These are phyloP conservation scores for Bolborhynchus lineola DNA, from an alignment of 2,113 vertebrate genomes.

Conservation along the genomic window DNA sequence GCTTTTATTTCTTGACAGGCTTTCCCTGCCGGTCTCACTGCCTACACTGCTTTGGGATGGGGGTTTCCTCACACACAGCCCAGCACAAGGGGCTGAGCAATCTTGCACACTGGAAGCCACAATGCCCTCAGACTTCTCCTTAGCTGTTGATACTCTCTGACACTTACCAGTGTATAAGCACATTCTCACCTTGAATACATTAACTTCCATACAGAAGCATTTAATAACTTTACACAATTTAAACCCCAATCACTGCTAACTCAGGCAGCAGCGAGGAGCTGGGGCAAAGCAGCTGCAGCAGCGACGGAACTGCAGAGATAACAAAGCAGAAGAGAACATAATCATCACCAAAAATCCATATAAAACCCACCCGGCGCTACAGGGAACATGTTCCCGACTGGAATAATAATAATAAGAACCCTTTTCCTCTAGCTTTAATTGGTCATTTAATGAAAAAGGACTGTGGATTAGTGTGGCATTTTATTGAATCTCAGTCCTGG, in stretches of 20 bases:
- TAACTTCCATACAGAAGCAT: background rate
- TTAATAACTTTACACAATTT: background rate
- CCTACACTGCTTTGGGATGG: background rate
- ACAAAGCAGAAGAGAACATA: background rate
- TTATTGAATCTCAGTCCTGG: slow-evolving; percentile 41
- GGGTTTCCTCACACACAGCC: rapidly evolving
- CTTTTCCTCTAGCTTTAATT: slow-evolving; percentile 52
- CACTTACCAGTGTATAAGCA: background rate
- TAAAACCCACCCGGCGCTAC: background rate
- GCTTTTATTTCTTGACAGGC: background rate
- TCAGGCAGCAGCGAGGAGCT: background rate
- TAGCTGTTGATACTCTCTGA: background rate
- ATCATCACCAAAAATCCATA: background rate
- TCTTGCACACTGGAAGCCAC: rapidly evolving
- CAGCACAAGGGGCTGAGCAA: background rate
- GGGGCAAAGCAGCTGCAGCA: background rate
- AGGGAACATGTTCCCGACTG: slow-evolving; percentile 28
- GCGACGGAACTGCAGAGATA: background rate
- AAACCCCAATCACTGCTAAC: background rate
- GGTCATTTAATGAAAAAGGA: slow-evolving; percentile 62
- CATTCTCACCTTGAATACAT: background rate
- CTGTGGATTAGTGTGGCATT: slow-evolving; percentile 40
- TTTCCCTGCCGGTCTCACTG: rapidly evolving
- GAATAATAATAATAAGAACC: slow-evolving; percentile 30
- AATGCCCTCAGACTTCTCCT: background rate